Evolutionary conservation across 2,888 invertebrate genomes (phyloP).

Genomic region (Litoditis marina): DNA sequence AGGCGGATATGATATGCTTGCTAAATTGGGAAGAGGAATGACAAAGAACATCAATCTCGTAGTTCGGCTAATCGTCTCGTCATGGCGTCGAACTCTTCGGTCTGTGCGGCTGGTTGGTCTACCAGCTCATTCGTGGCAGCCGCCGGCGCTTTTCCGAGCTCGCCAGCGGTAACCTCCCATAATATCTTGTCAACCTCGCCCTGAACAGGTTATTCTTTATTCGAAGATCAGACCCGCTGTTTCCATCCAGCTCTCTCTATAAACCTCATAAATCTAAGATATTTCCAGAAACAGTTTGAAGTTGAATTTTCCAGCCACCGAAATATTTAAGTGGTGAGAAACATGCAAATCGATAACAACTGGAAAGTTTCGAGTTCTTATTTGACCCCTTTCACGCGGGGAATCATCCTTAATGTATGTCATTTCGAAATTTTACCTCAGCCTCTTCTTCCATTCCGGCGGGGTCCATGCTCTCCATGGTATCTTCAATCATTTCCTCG

Average conservation of each 20-base stretch:
- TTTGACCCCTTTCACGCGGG: no score
- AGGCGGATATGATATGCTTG: no score
- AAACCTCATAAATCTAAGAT: not conserved
- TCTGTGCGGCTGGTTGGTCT: constrained; percentile 12
- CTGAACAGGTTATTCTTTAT: constrained; percentile 24
- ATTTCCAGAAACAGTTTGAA: not conserved
- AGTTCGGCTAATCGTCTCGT: constrained; percentile 39
- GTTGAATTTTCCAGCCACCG: not conserved
- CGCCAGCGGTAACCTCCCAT: constrained; percentile 59
- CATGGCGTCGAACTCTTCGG: constrained; percentile 39
- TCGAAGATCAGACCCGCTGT: not conserved
- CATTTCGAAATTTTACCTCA: no score
- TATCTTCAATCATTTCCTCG: constrained; percentile 97
- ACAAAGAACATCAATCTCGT: constrained; percentile 36
- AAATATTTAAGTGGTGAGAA: not conserved
- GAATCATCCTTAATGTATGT: no score
- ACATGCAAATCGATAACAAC: no score
- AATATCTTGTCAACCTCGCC: constrained; percentile 58
- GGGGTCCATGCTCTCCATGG: constrained; percentile 79
- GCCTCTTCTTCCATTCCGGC: constrained; percentile 95
- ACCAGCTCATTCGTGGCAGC: constrained; percentile 44
- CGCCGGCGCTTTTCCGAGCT: constrained; percentile 55
- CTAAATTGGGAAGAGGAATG: no score
- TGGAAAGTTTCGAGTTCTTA: no score
- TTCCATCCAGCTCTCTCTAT: not conserved